These are phyloP conservation scores for Gonioctena quinquepunctata DNA, from an alignment of 1,140 invertebrate genomes.

Conservation along the genomic window DNA sequence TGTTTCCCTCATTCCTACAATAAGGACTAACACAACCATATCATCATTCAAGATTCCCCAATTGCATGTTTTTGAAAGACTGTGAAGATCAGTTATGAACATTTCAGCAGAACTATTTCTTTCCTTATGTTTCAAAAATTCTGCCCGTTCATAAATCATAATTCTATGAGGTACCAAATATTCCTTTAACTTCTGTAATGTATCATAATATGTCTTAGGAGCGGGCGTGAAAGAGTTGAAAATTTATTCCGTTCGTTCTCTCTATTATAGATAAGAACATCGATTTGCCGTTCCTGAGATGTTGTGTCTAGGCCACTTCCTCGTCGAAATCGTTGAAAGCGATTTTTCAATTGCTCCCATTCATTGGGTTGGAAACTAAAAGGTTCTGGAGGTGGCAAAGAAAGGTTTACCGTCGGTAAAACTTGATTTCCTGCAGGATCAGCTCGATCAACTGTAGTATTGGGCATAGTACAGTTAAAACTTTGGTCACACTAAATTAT, in stretches of 20 bases:
- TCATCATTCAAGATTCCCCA: neutral
- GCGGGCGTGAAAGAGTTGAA: neutral
- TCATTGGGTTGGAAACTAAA: neutral
- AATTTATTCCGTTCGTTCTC: neutral
- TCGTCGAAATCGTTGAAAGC: neutral
- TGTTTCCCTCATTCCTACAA: neutral
- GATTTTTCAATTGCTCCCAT: neutral
- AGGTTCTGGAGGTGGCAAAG: neutral
- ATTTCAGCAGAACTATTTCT: neutral
- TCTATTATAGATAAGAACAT: neutral
- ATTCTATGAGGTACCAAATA: neutral
- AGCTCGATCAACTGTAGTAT: neutral
- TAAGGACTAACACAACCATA: neutral
- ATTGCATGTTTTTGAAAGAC: too few relatives aligned
- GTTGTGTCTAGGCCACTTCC: neutral
- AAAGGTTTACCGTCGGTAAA: neutral
- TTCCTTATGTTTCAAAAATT: neutral
- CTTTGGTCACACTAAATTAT: neutral
- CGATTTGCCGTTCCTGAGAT: neutral
- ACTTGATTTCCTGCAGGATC: neutral
- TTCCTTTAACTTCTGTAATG: neutral
- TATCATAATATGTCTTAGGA: neutral
- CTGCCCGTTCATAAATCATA: neutral
- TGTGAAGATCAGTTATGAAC: neutral
- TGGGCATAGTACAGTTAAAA: too few relatives aligned